Conservation (phyloP, 2,113 vertebrate genomes). For the Macrotus californicus region DNA sequence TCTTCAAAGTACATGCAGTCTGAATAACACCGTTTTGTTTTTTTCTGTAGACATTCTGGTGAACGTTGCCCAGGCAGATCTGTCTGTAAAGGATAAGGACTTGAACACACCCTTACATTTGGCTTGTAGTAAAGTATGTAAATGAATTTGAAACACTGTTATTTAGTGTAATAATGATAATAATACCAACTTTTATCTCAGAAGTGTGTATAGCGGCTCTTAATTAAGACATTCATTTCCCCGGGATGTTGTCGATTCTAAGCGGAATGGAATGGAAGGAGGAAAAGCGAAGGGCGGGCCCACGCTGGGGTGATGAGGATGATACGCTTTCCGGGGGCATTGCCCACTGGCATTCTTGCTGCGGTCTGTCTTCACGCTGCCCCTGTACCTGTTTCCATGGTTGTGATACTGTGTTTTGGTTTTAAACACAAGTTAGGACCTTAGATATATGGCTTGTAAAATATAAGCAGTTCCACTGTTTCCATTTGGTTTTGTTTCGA, state of each 20-base stretch:
- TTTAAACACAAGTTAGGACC: neutral
- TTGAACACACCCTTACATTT: constrained; percentile 93
- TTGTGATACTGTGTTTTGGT: neutral
- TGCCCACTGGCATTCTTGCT: neutral
- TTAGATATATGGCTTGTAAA: neutral
- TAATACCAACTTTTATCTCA: neutral
- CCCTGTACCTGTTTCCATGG: neutral
- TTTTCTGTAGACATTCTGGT: constrained; percentile 87
- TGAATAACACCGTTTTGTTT: constrained; percentile 18
- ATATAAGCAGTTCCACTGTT: neutral
- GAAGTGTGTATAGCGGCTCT: neutral
- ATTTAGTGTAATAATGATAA: neutral
- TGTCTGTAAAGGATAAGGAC: constrained; percentile 88
- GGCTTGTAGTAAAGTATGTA: constrained; percentile 92
- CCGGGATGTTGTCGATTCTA: neutral
- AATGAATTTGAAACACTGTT: neutral
- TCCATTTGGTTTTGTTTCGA: neutral
- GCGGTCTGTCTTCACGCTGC: neutral
- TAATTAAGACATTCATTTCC: neutral
- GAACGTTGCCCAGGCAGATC: constrained; percentile 82
- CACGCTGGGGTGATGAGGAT: neutral
- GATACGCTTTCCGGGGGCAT: neutral
- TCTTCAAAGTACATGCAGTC: neutral
- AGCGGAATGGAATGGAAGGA: neutral
- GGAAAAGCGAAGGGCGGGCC: neutral